A percentile compares a stretch with the other conserved stretches of the same genome.
phyloP scores from a whole-genome alignment of 2,113 vertebrate genomes.

The Hirundichthys speculiger region DNA sequence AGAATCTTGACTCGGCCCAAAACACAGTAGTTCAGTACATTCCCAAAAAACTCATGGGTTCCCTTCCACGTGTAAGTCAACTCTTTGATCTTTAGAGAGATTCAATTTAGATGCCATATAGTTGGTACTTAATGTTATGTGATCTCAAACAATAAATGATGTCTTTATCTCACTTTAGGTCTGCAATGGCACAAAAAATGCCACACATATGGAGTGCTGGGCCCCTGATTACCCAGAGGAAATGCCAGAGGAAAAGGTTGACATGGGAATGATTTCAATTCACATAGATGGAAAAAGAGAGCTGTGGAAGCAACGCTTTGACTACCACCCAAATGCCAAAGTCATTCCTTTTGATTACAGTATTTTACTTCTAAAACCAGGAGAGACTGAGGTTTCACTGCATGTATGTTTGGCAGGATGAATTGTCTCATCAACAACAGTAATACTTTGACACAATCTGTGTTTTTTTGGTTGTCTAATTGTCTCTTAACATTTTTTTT shows the following conservation, averaged over 20 bases:
- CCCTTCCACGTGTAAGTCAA: constrained; percentile 46
- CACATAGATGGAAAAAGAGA: constrained; percentile 78
- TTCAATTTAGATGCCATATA: too few species aligned
- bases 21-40: constrained; percentile 72
- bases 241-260: constrained; percentile 62
- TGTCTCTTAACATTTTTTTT: constrained; percentile 2
- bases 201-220: constrained; percentile 79
- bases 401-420: constrained; percentile 80
- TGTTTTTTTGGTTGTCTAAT: too few species aligned
- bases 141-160: constrained; percentile 6
- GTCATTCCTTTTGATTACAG: constrained; percentile 72
- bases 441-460: background rate
- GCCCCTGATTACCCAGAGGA: constrained; percentile 76
- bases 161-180: constrained; percentile 57
- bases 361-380: constrained; percentile 77
- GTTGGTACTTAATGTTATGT: too few species aligned
- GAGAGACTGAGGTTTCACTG: constrained; percentile 82
- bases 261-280: constrained; percentile 80
- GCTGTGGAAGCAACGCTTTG: constrained; percentile 72
- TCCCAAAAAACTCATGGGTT: constrained; percentile 9
- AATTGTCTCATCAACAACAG: too few species aligned
- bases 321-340: constrained; percentile 78
- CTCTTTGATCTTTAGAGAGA: background rate
- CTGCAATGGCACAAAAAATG: constrained; percentile 69
- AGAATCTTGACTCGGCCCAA: constrained; percentile 85